phyloP scores from a whole-genome alignment of 2,113 vertebrate species.

The Gambusia holbrooki region DNA sequence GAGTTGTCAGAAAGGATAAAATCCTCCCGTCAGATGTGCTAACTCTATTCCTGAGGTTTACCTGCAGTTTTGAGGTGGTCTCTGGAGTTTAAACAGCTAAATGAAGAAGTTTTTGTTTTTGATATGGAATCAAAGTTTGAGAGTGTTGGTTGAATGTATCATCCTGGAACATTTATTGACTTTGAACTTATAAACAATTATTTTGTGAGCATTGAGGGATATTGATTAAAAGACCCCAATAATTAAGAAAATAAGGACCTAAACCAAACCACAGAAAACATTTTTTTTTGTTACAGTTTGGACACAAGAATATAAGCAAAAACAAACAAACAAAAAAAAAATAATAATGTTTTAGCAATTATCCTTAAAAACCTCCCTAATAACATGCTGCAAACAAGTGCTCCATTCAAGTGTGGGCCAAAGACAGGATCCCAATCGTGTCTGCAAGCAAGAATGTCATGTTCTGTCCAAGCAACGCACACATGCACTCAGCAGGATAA shows the following conservation, averaged over 20 bases:
- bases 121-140: neutral
- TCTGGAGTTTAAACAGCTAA: no score
- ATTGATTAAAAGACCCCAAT: no score
- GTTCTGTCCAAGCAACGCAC: slow-evolving; percentile 14
- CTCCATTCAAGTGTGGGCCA: slow-evolving; percentile 5
- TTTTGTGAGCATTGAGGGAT: neutral
- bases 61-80: no score
- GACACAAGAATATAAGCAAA: neutral
- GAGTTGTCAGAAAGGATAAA: no score
- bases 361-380: neutral
- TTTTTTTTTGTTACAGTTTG: neutral
- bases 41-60: no score
- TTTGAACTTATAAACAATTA: neutral
- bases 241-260: neutral
- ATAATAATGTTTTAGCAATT: neutral
- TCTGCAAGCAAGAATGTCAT: slow-evolving; percentile 22
- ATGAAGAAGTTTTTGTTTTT: neutral
- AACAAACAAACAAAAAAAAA: neutral
- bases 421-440: slow-evolving; percentile 19
- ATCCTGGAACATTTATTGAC: neutral
- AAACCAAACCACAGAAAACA: neutral
- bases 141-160: no score
- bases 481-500: slow-evolving; percentile 15
- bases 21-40: no score
- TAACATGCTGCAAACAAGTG: slow-evolving; percentile 29